Conservation (phyloP, 1,140 invertebrate genomes). For the Ylistrum balloti region DNA sequence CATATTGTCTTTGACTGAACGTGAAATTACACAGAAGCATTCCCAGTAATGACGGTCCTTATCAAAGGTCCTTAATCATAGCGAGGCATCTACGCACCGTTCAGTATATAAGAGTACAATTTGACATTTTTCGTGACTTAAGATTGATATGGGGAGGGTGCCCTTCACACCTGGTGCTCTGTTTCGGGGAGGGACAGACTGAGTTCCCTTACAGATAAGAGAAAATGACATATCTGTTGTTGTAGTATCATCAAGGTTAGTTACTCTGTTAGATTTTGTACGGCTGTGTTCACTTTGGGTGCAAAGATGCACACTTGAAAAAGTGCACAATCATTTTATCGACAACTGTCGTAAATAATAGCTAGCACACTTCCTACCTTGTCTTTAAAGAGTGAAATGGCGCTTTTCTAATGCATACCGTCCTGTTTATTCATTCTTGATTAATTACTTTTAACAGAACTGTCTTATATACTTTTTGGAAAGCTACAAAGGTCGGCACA, state of each 20-base stretch:
- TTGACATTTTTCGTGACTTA: neutral
- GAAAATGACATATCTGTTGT: neutral
- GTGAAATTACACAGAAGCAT: neutral
- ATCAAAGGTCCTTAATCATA: neutral
- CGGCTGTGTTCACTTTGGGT: neutral
- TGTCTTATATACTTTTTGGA: too few relatives aligned
- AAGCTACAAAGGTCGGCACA: too few relatives aligned
- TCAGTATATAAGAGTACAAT: neutral
- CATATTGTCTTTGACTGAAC: neutral
- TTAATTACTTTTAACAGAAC: too few relatives aligned
- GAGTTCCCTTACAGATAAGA: neutral
- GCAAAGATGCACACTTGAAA: neutral
- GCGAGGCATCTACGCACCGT: neutral
- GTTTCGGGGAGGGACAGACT: neutral
- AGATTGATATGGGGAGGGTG: neutral
- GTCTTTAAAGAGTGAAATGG: neutral
- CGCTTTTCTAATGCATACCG: neutral
- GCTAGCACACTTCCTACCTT: neutral
- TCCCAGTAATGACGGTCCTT: constrained; percentile 16
- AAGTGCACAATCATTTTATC: neutral
- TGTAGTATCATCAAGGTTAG: neutral
- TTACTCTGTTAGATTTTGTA: neutral
- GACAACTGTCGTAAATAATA: neutral
- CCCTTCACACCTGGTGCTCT: neutral
- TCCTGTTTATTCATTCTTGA: too few relatives aligned